Evolutionary conservation across 2,797 vertebrate genomes (phyloP).

Genomic region (Enteromius unitaeniatus): DNA sequence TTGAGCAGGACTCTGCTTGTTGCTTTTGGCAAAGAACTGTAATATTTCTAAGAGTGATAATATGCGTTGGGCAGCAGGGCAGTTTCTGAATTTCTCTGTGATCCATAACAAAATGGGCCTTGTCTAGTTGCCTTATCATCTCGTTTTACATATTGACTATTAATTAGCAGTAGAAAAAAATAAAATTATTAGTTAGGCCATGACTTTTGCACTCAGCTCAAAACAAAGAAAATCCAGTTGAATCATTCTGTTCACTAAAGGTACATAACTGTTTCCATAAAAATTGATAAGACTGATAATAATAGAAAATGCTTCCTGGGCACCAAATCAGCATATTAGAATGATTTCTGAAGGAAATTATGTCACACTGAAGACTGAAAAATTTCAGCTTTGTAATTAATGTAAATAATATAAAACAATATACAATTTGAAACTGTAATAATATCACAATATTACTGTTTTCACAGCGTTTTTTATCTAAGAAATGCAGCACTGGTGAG

Average conservation of each 20-base stretch:
- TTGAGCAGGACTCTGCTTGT: constrained; percentile 46
- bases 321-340: background rate
- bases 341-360: background rate
- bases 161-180: background rate
- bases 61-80: constrained; percentile 26
- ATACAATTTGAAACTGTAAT: background rate
- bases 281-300: background rate
- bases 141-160: background rate
- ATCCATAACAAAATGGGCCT: background rate
- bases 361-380: background rate
- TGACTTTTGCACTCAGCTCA: background rate
- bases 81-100: constrained; percentile 7
- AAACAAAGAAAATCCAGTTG: constrained; percentile 2
- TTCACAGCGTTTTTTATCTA: background rate
- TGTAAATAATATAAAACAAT: background rate
- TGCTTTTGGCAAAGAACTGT: constrained; percentile 45
- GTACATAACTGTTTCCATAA: background rate
- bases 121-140: background rate
- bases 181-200: background rate
- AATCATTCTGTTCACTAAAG: background rate
- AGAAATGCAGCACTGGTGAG: background rate
- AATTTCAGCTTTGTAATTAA: background rate
- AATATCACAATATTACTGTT: background rate
- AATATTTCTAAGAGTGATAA: constrained; percentile 46
- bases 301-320: background rate